Evolutionary conservation across 2,797 vertebrate species (phyloP).

Genomic region (Melopsittacus undulatus): DNA sequence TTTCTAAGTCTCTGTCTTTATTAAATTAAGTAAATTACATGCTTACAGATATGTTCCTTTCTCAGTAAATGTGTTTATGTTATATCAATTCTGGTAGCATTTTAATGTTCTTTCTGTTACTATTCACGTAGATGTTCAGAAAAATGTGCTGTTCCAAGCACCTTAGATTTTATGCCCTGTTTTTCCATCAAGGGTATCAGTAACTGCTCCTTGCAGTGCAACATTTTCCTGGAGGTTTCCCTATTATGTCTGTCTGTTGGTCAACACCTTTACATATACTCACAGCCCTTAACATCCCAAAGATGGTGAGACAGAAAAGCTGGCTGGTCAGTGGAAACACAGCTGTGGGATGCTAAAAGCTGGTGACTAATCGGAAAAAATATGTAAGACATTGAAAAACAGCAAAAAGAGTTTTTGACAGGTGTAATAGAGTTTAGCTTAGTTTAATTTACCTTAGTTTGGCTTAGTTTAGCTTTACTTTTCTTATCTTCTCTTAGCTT

Average conservation of each 20-base stretch:
- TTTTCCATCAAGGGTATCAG: background rate
- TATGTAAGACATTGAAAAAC: background rate
- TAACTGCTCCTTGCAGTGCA: background rate
- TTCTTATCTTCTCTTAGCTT: background rate
- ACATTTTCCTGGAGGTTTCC: background rate
- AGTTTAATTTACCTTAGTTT: background rate
- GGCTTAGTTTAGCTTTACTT: background rate
- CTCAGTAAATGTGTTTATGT: background rate
- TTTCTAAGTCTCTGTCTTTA: background rate
- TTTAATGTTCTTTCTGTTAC: background rate
- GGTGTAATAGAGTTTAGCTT: background rate
- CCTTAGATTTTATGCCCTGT: background rate
- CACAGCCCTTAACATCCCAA: background rate
- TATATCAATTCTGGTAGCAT: background rate
- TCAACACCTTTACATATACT: background rate
- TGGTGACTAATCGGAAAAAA: background rate
- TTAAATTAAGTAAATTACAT: background rate
- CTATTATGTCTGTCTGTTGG: rapidly evolving
- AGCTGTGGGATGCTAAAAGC: background rate
- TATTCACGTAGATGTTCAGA: background rate
- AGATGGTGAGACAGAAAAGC: background rate
- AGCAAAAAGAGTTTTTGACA: background rate
- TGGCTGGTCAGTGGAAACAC: background rate
- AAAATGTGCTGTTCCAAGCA: background rate
- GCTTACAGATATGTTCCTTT: background rate